A percentile compares a stretch with the other conserved stretches of the same genome.
These are phyloP conservation scores for Drosophila ustulata DNA, from an alignment of 2,888 invertebrate species.

Conservation along the genomic window DNA sequence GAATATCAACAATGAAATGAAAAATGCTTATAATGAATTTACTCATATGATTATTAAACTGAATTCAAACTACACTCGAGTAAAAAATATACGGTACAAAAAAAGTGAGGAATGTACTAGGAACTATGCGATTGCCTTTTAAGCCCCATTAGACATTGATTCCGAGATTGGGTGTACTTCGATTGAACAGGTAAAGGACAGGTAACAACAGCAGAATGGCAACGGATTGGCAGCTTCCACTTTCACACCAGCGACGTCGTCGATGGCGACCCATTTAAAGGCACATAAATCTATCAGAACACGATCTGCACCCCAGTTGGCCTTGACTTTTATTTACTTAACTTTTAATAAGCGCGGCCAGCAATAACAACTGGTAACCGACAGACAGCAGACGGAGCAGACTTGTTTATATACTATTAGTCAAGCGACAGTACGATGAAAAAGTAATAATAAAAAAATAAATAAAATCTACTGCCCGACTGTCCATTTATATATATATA, in stretches of 20 bases:
- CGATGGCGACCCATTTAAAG: slow-evolving; percentile 39
- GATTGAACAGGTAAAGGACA: slow-evolving; percentile 24
- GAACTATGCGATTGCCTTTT: not conserved
- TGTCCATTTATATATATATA: slow-evolving; percentile 35
- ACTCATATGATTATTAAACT: slow-evolving; percentile 4
- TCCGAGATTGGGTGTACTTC: slow-evolving; percentile 48
- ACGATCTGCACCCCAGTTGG: slow-evolving; percentile 44
- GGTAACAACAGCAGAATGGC: slow-evolving; percentile 15
- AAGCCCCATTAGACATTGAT: slow-evolving; percentile 49
- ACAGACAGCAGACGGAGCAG: slow-evolving; percentile 34
- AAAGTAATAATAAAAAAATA: slow-evolving; percentile 37
- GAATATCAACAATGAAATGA: slow-evolving; percentile 55
- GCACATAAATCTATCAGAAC: slow-evolving; percentile 56
- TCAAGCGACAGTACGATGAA: slow-evolving; percentile 45
- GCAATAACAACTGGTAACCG: slow-evolving; percentile 16
- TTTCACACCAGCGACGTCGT: slow-evolving; percentile 16
- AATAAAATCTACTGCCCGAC: slow-evolving; percentile 47
- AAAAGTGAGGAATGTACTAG: not conserved
- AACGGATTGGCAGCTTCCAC: slow-evolving; percentile 11
- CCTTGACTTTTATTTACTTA: slow-evolving; percentile 75
- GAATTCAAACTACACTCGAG: slow-evolving; percentile 22
- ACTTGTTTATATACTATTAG: slow-evolving; percentile 67
- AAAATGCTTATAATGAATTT: slow-evolving; percentile 43
- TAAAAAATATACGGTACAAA: not conserved
- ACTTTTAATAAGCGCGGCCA: slow-evolving; percentile 55